These are phyloP conservation scores for Reticulitermes speratus DNA, from an alignment of 1,140 invertebrate genomes.

Conservation along the genomic window DNA sequence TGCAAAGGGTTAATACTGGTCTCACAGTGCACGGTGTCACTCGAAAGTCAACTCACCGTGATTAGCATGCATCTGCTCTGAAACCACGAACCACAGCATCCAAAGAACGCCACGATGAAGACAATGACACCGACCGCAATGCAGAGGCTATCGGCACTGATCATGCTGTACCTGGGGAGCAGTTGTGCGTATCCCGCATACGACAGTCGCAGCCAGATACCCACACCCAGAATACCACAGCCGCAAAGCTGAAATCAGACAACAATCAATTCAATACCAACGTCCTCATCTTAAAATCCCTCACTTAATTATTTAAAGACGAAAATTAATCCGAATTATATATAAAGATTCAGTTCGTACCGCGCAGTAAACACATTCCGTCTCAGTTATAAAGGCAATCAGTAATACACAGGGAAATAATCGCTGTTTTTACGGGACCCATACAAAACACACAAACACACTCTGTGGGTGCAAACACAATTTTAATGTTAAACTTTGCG, in stretches of 20 bases:
- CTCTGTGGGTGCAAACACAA: too few relatives aligned
- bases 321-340: too few relatives aligned
- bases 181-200: conserved; percentile 70
- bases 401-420: too few relatives aligned
- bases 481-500: too few relatives aligned
- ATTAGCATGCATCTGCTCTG: conserved; percentile 74
- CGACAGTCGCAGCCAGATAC: conserved; percentile 69
- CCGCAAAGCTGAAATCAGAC: conserved; percentile 64
- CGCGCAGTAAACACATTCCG: too few relatives aligned
- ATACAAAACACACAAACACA: too few relatives aligned
- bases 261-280: not conserved
- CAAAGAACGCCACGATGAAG: conserved; percentile 74
- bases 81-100: conserved; percentile 80
- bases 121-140: conserved; percentile 66
- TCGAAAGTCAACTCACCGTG: conserved; percentile 55
- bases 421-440: too few relatives aligned
- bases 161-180: conserved; percentile 66
- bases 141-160: conserved; percentile 68
- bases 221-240: conserved; percentile 70
- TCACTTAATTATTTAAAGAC: too few relatives aligned
- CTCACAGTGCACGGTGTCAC: too few relatives aligned
- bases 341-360: too few relatives aligned
- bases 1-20: too few relatives aligned
- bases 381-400: too few relatives aligned
- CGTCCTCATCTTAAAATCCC: not conserved